Conservation (phyloP, 2,113 vertebrate genomes). For the Mellivora capensis region DNA sequence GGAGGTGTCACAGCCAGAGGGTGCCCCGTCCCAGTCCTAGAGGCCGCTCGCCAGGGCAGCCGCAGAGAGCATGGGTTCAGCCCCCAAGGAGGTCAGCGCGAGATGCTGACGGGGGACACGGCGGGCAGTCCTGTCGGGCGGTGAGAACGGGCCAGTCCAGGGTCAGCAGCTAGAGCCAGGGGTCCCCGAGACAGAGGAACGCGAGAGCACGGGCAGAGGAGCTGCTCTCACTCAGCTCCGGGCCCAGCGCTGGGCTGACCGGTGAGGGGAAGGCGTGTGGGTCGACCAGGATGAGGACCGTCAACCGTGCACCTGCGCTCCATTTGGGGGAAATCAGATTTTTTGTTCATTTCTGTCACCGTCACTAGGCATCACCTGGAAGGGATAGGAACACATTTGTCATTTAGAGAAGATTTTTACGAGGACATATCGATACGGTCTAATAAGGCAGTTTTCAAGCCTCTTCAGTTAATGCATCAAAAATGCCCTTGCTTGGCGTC, state of each 20-base stretch:
- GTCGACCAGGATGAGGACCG: accelerated
- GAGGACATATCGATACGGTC: not conserved
- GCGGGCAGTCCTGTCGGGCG: too few species aligned
- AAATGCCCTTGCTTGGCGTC: not conserved
- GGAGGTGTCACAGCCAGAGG: accelerated
- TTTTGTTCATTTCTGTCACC: not conserved
- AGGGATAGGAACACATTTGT: not conserved
- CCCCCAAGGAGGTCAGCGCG: not conserved
- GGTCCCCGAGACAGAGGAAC: not conserved
- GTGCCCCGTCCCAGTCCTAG: accelerated
- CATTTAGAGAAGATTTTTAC: not conserved
- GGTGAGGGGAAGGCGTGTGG: not conserved
- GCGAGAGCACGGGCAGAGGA: not conserved
- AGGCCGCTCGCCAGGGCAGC: not conserved
- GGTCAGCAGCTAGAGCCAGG: accelerated
- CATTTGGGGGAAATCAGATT: too few species aligned
- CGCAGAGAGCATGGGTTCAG: accelerated
- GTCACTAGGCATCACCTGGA: not conserved
- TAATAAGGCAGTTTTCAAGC: not conserved
- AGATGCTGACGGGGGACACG: not conserved
- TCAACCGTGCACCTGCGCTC: not conserved
- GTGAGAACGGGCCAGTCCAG: accelerated
- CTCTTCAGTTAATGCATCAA: not conserved
- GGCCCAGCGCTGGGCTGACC: not conserved
- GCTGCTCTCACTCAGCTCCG: accelerated